These are phyloP conservation scores for Saccopteryx bilineata DNA, from an alignment of 2,113 vertebrate species.

Conservation along the genomic window DNA sequence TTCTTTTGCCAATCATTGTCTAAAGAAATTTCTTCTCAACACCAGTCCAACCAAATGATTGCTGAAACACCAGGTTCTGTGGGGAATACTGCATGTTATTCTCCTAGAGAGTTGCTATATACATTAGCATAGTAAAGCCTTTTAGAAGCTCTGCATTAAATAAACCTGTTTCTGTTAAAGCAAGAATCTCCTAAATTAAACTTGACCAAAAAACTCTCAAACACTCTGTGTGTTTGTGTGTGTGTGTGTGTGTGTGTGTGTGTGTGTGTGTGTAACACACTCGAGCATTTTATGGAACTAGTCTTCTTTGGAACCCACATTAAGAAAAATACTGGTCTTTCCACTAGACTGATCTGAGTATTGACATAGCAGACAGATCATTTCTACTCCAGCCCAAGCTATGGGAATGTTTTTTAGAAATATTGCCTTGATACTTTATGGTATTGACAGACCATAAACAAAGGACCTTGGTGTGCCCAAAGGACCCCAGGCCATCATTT, in stretches of 20 bases:
- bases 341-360: background rate
- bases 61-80: background rate
- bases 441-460: background rate
- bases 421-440: background rate
- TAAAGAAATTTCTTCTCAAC: constrained; percentile 4
- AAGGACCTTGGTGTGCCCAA: background rate
- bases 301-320: background rate
- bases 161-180: constrained; percentile 59
- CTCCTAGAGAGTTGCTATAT: constrained; percentile 18
- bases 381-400: background rate
- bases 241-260: background rate
- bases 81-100: constrained; percentile 17
- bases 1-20: background rate
- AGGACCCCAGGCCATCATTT: background rate
- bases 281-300: background rate
- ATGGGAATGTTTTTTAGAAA: background rate
- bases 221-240: background rate
- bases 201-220: background rate
- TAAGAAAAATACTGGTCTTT: background rate
- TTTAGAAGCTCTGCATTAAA: constrained; percentile 42
- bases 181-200: constrained; percentile 40
- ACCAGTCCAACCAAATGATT: background rate
- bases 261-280: background rate
- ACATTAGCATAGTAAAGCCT: background rate
- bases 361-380: background rate